Evolutionary conservation across 2,797 vertebrate genomes (phyloP).

Genomic region (Synanceia verrucosa): DNA sequence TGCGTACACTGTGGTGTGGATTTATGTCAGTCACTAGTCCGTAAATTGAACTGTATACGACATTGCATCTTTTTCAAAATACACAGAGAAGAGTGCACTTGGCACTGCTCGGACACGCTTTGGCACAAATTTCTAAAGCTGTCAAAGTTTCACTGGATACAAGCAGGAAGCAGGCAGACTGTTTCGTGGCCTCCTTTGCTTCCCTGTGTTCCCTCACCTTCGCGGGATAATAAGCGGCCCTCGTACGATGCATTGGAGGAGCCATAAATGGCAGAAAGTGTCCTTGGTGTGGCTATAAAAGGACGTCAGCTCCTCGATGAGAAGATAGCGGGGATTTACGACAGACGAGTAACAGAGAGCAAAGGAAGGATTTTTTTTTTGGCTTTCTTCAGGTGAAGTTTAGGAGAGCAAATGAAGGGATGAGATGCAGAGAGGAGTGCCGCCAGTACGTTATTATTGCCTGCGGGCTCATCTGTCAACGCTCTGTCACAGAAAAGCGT

Average conservation of each 20-base stretch:
- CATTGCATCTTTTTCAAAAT: constrained; percentile 28
- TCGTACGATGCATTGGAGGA: constrained; percentile 29
- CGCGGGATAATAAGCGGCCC: constrained; percentile 33
- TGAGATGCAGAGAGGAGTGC: constrained; percentile 55
- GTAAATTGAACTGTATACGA: constrained; percentile 53
- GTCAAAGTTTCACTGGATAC: constrained; percentile 35
- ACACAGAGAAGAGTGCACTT: constrained; percentile 55
- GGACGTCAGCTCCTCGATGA: constrained; percentile 59
- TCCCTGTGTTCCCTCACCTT: constrained; percentile 69
- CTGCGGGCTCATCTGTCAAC: constrained; percentile 57
- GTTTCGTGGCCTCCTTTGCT: constrained; percentile 48
- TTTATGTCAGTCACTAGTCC: constrained; percentile 50
- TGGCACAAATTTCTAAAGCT: constrained; percentile 49
- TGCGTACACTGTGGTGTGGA: constrained; percentile 60
- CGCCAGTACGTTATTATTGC: constrained; percentile 22
- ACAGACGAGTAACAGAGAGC: constrained; percentile 36
- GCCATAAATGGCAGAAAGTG: constrained; percentile 85
- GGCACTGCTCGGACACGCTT: constrained; percentile 46
- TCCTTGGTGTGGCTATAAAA: constrained; percentile 81
- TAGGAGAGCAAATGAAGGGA: constrained; percentile 35
- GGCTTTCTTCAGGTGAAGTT: constrained; percentile 51
- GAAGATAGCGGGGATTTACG: constrained; percentile 68
- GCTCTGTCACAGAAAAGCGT: constrained; percentile 40
- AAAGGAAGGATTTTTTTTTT: constrained; percentile 54
- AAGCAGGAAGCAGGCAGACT: constrained; percentile 20